Percentiles rank a stretch among this genome's conserved stretches.
Evolutionary conservation across 2,113 vertebrate species (phyloP).

Genomic region (Eretmochelys imbricata): DNA sequence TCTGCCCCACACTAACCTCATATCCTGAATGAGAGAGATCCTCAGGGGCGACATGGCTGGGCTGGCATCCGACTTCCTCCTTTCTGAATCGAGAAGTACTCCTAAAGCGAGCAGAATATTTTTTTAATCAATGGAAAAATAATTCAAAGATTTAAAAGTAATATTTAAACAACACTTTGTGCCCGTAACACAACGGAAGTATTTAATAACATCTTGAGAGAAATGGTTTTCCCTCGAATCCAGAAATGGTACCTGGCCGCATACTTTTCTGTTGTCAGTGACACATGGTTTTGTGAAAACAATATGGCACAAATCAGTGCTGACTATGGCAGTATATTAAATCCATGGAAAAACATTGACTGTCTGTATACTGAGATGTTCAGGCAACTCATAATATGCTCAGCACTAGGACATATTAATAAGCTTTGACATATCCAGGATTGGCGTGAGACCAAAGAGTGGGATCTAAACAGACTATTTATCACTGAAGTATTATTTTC

Average conservation of each 20-base stretch:
- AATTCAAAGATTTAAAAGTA: neutral
- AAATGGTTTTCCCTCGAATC: neutral
- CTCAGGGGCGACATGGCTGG: conserved; percentile 91
- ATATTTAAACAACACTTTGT: neutral
- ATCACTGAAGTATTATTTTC: neutral
- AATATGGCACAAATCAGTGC: neutral
- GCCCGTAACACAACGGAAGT: neutral
- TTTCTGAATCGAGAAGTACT: conserved; percentile 93
- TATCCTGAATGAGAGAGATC: conserved; percentile 95
- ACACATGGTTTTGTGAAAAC: neutral
- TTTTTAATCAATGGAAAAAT: conserved; percentile 26
- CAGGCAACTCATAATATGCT: neutral
- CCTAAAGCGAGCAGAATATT: conserved; percentile 76
- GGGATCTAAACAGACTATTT: neutral
- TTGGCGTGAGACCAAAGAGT: neutral
- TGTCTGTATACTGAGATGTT: neutral
- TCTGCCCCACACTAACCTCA: conserved; percentile 85
- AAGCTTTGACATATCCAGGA: neutral
- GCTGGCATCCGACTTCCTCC: conserved; percentile 93
- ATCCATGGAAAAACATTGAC: neutral
- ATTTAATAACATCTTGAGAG: neutral
- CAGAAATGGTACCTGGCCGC: neutral
- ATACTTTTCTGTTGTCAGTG: neutral
- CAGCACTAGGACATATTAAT: neutral
- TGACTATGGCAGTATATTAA: neutral